Percentiles rank a stretch among this genome's conserved stretches.
These are phyloP conservation scores for Gnatocerus cornutus DNA, from an alignment of 2,888 invertebrate genomes.

Conservation along the genomic window DNA sequence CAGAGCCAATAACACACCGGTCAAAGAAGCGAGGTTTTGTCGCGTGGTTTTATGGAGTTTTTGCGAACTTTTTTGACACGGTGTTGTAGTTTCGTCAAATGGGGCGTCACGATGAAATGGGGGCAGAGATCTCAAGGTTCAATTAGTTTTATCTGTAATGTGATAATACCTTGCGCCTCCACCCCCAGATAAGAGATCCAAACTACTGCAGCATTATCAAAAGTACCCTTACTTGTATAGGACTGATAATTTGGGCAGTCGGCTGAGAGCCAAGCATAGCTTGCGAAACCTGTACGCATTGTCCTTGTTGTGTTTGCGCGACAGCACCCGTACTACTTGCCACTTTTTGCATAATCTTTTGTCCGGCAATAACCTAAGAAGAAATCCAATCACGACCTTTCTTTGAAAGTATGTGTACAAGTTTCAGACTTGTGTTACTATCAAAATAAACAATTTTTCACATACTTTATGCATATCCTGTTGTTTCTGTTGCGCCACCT, in stretches of 20 bases:
- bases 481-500: conserved; percentile 75
- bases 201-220: conserved; percentile 39
- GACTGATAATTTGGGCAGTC: conserved; percentile 83
- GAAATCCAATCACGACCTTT: conserved; percentile 38
- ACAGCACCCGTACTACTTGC: conserved; percentile 67
- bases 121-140: too few species aligned
- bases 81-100: conserved; percentile 10
- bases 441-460: not conserved
- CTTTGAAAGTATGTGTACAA: not conserved
- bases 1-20: conserved; percentile 27
- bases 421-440: not conserved
- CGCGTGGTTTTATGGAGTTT: too few species aligned
- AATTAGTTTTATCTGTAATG: too few species aligned
- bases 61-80: conserved; percentile 25
- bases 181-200: conserved; percentile 6
- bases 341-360: conserved; percentile 75
- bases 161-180: too few species aligned
- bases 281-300: conserved; percentile 83
- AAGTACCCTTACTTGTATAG: conserved; percentile 75
- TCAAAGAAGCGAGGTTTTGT: conserved; percentile 20
- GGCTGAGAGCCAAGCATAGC: conserved; percentile 79
- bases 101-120: conserved; percentile 1
- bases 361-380: conserved; percentile 68
- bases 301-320: conserved; percentile 77
- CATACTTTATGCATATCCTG: conserved; percentile 80